A percentile compares a stretch with the other conserved stretches of the same genome.
These are phyloP conservation scores for Campylorhamphus procurvoides DNA, from an alignment of 2,113 vertebrate species.

Conservation along the genomic window DNA sequence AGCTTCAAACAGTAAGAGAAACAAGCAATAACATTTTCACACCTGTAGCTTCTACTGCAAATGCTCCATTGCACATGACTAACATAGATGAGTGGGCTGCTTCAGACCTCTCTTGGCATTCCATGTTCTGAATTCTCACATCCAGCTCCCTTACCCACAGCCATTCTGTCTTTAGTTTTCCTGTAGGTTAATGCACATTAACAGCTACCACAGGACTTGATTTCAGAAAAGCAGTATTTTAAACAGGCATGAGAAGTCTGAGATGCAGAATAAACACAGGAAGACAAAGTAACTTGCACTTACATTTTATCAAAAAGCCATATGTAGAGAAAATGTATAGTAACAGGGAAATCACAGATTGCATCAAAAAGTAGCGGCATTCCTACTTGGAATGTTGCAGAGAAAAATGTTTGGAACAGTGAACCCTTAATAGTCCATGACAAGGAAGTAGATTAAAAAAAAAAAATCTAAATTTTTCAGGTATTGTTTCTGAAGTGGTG, in stretches of 20 bases:
- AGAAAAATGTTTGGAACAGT: not conserved
- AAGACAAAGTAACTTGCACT: not conserved
- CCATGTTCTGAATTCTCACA: not conserved
- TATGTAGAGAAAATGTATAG: rapidly evolving
- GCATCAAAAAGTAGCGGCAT: not conserved
- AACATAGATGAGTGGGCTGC: not conserved
- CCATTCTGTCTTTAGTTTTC: not conserved
- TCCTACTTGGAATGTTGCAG: not conserved
- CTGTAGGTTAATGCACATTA: not conserved
- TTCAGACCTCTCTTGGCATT: not conserved
- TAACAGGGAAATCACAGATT: not conserved
- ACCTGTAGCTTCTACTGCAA: not conserved
- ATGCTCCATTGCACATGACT: not conserved
- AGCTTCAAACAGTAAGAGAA: not conserved
- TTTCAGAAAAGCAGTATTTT: not conserved
- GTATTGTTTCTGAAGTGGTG: not conserved
- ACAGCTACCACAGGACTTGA: not conserved
- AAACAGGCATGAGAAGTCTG: not conserved
- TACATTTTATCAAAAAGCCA: not conserved
- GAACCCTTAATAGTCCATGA: not conserved
- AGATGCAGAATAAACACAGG: not conserved
- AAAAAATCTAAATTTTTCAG: not conserved
- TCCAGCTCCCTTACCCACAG: not conserved
- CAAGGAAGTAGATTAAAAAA: not conserved
- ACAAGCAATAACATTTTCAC: not conserved